Conservation (phyloP, 2,113 vertebrate species). For the Leptodactylus fuscus region DNA sequence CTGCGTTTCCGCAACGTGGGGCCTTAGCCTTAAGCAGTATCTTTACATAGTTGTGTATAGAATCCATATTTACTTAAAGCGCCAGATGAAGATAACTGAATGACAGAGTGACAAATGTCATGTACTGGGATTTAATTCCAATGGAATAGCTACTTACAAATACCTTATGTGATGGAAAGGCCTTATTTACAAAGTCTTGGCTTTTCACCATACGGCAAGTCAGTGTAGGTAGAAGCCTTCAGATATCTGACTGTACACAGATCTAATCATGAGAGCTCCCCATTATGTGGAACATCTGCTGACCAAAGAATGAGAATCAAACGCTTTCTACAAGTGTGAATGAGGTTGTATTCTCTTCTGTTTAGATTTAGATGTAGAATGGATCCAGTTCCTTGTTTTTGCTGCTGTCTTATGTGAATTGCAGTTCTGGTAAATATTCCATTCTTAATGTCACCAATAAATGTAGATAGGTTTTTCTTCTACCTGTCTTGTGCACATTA, state of each 20-base stretch:
- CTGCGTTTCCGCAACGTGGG: too few species aligned
- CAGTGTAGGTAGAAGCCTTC: neutral
- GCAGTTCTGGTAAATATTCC: constrained; percentile 1
- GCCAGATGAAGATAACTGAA: too few species aligned
- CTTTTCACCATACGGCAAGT: neutral
- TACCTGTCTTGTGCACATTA: neutral
- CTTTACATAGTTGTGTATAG: too few species aligned
- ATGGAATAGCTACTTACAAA: too few species aligned
- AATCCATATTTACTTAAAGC: too few species aligned
- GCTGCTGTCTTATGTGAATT: neutral
- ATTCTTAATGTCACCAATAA: neutral
- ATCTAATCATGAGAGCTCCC: neutral
- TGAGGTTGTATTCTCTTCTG: neutral
- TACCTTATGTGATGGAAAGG: too few species aligned
- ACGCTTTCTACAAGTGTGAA: neutral
- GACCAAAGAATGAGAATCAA: neutral
- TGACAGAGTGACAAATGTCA: too few species aligned
- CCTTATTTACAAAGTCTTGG: too few species aligned
- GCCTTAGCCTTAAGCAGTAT: too few species aligned
- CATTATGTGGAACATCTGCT: neutral
- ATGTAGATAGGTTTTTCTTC: neutral
- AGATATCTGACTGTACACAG: neutral
- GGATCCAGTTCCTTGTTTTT: neutral
- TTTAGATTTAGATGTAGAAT: neutral
- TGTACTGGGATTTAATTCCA: too few species aligned